Evolutionary conservation across 2,797 vertebrate species (phyloP).

Genomic region (Catostomus latipinnis): DNA sequence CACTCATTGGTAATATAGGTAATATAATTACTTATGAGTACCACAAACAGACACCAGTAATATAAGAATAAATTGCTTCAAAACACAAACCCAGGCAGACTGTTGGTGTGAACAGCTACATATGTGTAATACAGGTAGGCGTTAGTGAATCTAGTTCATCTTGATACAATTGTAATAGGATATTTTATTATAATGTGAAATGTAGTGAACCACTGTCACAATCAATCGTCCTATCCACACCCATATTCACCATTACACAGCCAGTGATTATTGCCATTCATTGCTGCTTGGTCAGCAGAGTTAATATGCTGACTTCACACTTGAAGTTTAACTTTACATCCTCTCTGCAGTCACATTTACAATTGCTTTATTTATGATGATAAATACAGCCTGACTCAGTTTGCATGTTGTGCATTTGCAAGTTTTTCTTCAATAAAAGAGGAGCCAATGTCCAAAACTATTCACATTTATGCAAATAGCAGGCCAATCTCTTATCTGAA

Average conservation of each 20-base stretch:
- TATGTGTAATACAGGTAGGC: too few species aligned
- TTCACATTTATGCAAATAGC: not conserved
- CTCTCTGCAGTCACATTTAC: constrained; percentile 69
- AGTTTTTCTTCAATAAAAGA: constrained; percentile 5
- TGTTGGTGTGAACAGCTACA: not conserved
- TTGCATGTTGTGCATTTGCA: not conserved
- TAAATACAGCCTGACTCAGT: constrained; percentile 9
- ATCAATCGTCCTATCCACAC: constrained; percentile 13
- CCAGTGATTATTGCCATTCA: constrained; percentile 36
- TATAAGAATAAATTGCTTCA: not conserved
- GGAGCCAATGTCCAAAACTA: constrained; percentile 2
- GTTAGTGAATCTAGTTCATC: constrained; percentile 1
- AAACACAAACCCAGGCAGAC: not conserved
- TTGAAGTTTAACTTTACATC: constrained; percentile 68
- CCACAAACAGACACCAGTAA: not conserved
- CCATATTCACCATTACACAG: constrained; percentile 25
- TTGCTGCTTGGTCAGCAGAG: constrained; percentile 76
- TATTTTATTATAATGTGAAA: constrained; percentile 77
- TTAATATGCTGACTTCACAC: constrained; percentile 78
- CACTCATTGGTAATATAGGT: not conserved
- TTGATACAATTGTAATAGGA: constrained; percentile 40
- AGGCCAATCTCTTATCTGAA: not conserved
- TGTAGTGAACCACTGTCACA: constrained; percentile 72
- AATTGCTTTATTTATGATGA: constrained; percentile 11
- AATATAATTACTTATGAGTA: not conserved